Base-by-base conservation (phyloP, 2,113 vertebrate genomes). In the Elanus axillaris region DNA sequence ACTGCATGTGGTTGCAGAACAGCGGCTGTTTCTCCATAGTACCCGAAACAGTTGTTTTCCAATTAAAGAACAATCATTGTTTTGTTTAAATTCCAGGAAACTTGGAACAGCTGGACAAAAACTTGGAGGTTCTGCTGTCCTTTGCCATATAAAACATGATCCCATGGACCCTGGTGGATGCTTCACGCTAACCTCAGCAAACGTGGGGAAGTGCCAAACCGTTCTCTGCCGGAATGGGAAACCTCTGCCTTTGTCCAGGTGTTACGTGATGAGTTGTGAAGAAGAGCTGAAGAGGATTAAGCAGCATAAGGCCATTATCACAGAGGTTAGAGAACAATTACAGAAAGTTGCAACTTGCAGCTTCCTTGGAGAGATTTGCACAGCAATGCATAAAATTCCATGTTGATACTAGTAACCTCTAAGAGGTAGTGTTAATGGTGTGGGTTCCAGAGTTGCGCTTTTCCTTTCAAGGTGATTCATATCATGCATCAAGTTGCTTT, bases 101-200 rank as follows among this genome's bases (percentile, higher is more conserved):
- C 98, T 99, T 69, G 99, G 99, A 92, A 99, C 99, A 36, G 99
- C 99, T 19, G 99, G 99, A 62, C 99, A 99, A 97, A 99, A 99
- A 84, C 98, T 99, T 50, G 99, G 99, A 26, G 99, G 99, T 52
- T 99, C 99, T 31, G 99, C 99, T 26, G 99, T 99, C 58, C 99
- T 99, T 71, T 99, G 99, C 96, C 99, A 99, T 97, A 99, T 99
- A 98, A 99, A 99, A 62, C 99, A 99, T 7, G 99, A 99, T 98
- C 99, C 99, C 56, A 98, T 99, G 50, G 99, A 99, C 97, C 99
- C 99, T 2, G 97, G 98, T 14, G 99, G 99, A 83, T 99, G 99
- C 98, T 99, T 99, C 97, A 99, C 98, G 0, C 98, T 99, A 93
- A 99, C 99, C 55, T 99, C 99, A 42, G 99, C 99, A 69, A 99